Evolutionary conservation across 2,113 vertebrate genomes (phyloP).

Genomic region (Trinectes maculatus): DNA sequence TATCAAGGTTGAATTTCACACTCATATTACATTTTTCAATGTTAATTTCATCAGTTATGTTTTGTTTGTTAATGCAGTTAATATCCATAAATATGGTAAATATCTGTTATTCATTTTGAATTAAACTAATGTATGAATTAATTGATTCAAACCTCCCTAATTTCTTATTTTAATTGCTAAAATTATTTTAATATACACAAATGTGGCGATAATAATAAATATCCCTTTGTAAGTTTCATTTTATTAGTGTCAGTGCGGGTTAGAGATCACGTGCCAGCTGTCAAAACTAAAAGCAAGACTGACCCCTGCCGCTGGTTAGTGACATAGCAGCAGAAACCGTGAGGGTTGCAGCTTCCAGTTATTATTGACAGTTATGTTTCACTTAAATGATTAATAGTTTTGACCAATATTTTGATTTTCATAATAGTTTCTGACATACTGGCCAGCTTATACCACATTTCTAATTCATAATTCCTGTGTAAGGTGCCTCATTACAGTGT

Average conservation of each 20-base stretch:
- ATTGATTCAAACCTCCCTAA: neutral
- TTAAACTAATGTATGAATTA: neutral
- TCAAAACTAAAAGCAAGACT: conserved; percentile 13
- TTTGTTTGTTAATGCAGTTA: neutral
- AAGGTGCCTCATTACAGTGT: too few relatives aligned
- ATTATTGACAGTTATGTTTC: too few relatives aligned
- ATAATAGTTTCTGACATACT: too few relatives aligned
- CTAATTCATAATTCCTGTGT: too few relatives aligned
- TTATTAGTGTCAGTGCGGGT: neutral
- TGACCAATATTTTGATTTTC: too few relatives aligned
- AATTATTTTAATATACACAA: too few relatives aligned
- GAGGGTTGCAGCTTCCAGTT: neutral
- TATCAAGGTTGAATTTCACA: neutral
- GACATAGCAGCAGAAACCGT: conserved; percentile 2
- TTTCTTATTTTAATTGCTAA: neutral
- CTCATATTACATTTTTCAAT: neutral
- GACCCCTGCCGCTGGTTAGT: conserved; percentile 47
- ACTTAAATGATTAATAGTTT: too few relatives aligned
- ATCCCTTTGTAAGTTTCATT: neutral
- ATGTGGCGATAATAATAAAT: neutral
- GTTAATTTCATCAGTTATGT: neutral
- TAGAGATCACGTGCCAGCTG: neutral
- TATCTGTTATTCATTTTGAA: neutral
- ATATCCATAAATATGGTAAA: neutral
- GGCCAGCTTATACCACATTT: too few relatives aligned